Evolutionary conservation across 1,140 invertebrate species (phyloP).

Genomic region (Cardiocondyla obscurior): DNA sequence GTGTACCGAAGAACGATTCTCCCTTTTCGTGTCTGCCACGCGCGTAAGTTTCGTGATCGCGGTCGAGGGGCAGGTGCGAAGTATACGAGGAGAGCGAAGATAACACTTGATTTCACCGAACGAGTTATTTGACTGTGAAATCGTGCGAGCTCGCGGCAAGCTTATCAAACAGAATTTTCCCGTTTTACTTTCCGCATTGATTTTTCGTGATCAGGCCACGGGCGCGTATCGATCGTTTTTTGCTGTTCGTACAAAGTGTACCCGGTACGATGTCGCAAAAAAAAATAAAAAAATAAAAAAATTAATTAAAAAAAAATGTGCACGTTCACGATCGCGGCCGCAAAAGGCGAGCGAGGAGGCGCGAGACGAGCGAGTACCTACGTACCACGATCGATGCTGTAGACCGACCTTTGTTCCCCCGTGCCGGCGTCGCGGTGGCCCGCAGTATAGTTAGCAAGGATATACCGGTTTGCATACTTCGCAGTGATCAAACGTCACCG

Average conservation of each 20-base stretch:
- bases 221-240: not conserved
- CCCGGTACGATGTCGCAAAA: not conserved
- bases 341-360: not conserved
- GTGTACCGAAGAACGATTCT: constrained; percentile 13
- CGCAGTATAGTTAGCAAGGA: constrained; percentile 46
- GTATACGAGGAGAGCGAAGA: not conserved
- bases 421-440: constrained; percentile 23
- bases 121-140: not conserved
- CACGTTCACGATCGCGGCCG: constrained; percentile 3
- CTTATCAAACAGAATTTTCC: not conserved
- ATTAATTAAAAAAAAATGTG: too few species aligned
- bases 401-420: constrained; percentile 16
- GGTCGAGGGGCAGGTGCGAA: constrained; percentile 1
- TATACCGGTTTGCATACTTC: constrained; percentile 66
- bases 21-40: constrained; percentile 20
- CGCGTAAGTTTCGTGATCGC: constrained; percentile 31
- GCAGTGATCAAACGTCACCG: constrained; percentile 64
- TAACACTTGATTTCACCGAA: not conserved
- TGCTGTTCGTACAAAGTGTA: not conserved
- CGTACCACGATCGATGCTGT: constrained; percentile 13
- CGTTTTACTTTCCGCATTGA: not conserved
- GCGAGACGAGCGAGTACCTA: not conserved
- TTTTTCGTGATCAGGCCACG: too few species aligned
- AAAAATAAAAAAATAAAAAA: too few species aligned
- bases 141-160: not conserved